Conservation (phyloP, 2,113 vertebrate genomes). For the Bungarus multicinctus region DNA sequence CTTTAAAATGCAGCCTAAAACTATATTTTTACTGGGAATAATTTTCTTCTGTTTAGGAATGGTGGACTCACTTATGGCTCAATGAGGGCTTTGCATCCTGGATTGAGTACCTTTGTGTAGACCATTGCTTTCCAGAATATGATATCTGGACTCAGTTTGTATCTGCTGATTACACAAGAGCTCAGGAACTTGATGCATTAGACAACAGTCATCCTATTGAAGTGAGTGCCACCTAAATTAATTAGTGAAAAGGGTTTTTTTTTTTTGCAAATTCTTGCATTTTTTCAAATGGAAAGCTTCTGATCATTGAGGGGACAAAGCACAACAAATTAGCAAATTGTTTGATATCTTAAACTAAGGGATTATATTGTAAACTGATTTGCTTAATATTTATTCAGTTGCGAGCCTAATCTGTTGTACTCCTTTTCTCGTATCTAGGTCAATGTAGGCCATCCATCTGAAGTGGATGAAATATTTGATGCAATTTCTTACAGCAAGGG, state of each 20-base stretch:
- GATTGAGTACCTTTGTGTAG: constrained; percentile 98
- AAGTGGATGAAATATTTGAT: constrained; percentile 98
- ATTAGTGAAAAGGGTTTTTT: background rate
- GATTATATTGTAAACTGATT: background rate
- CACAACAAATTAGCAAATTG: background rate
- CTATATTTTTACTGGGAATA: background rate
- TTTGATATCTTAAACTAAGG: background rate
- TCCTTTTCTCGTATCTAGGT: constrained; percentile 73
- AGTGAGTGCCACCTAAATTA: constrained; percentile 65
- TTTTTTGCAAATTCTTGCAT: background rate
- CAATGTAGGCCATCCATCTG: constrained; percentile 93
- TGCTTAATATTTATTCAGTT: constrained; percentile 17
- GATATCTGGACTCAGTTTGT: constrained; percentile 99
- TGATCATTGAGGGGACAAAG: background rate
- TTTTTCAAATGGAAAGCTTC: constrained; percentile 6
- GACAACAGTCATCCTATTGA: constrained; percentile 99
- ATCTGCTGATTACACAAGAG: constrained; percentile 94
- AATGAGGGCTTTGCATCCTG: constrained; percentile 98
- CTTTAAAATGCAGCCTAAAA: background rate
- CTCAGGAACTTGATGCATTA: constrained; percentile 95
- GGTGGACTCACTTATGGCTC: constrained; percentile 99
- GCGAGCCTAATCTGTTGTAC: constrained; percentile 29
- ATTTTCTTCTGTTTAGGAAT: constrained; percentile 76
- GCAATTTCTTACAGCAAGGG: constrained; percentile 99
- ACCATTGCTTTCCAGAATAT: constrained; percentile 98